Base-by-base conservation (phyloP, 2,797 vertebrate genomes). In the Rhinogobio ventralis region DNA sequence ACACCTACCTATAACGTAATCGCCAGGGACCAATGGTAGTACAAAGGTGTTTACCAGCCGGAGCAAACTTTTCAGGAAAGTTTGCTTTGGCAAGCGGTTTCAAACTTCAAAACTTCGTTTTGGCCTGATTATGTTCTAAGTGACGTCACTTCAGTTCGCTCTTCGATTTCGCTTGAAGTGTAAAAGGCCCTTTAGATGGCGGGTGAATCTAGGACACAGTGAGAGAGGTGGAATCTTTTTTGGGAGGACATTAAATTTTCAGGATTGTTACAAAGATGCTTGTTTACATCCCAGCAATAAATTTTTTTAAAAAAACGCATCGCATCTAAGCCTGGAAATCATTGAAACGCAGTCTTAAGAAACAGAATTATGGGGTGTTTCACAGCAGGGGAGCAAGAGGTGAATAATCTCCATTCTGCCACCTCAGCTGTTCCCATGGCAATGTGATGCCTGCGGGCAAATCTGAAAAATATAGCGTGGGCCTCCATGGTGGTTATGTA, bases 381-480 rank as follows among this genome's bases (percentile, higher is more conserved):
- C 49, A 39, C 49, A 68, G 73, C 36, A 39, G 82, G 46, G 30
- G n/a, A 77, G 49, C n/a, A 46, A 42, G 73, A 76, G 73, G 73
- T 42, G 73, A 83, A 25, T 33, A 55, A 83, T 76, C 73, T 76
- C 62, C 33, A 28, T 19, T 36, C 45, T 67, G 23, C 81, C 60
- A 39, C 57, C 57, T 83, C 57, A 76, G 30, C 82, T 3, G 60
- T 83, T 83, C 46, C 81, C 60, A 83, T 83, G 72, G 72, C 4
- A 7, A 83, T 57, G 30, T 1, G 33, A 83, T 55, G 82, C 82
- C 72, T 76, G 33, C 14, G 1, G 55, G 69, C 57, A 0, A 55
- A 28, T 71, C 72, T 51, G 13, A 33, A 57, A 82, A 62, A 76
- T 9, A 11, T 25, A 15, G 30, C n/a, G 20, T 42, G 68, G 62